Evolutionary conservation across 2,797 vertebrate genomes (phyloP), one percentile per base, ranked within the genome.

Genomic region (Bradypodion pumilum): DNA sequence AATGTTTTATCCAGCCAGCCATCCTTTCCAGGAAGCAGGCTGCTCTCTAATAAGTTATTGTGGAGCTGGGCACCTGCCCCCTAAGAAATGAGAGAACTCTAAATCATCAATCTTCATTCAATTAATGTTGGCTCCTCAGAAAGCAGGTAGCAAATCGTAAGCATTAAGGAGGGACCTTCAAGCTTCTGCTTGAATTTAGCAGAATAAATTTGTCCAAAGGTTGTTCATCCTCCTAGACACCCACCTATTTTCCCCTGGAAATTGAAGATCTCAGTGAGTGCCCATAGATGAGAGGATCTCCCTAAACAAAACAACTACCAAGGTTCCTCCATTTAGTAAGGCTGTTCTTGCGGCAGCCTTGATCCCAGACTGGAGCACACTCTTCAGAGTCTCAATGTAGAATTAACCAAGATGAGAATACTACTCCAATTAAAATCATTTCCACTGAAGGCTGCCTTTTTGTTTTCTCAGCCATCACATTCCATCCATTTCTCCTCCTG

Each of bases 391-490:
- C 60, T 84, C 60, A 81, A 49, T n/a, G 13, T 83, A 70, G 85
- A 80, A 88, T 91, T 79, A 88, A 5, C n/a, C 82, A 84, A 81
- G 77, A 42, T 78, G 81, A 91, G 68, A 79, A 52, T 46, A 70
- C 74, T 73, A 66, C 49, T 86, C 76, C 70, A 90, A 88, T 91
- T 92, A 93, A 93, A 92, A 89, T 37, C 49, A 56, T 87, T 72
- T 21, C 59, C 66, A 59, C 40, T 75, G 40, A 79, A 10, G 25
- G 29, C 35, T 74, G 60, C 75, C 75, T 59, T 66, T 81, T 82
- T 44, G 59, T 79, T 78, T 74, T 74, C 66, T 66, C 37, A 19
- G 78, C 59, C 74, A 66, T 82, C 77, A 27, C 56, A 86, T 89
- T 69, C 74, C 27, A 29, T 74, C 65, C 52, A 49, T 76, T 56